These are phyloP conservation scores for Tipula unca DNA, from an alignment of 2,888 invertebrate genomes.

Conservation along the genomic window DNA sequence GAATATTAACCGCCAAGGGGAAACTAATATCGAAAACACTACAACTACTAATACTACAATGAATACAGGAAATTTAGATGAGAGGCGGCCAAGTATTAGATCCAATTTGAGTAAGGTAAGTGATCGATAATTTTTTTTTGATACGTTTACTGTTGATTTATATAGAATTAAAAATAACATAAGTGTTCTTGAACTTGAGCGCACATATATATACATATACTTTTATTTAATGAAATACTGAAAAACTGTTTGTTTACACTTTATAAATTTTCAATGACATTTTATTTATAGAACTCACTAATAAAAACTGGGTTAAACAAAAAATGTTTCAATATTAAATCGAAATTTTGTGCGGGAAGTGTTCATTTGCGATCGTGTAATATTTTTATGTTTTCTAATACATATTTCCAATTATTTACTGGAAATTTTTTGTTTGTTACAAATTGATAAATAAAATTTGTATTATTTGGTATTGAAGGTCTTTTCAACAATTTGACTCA, in stretches of 20 bases:
- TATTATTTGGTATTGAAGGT: no score
- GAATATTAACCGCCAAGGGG: neutral
- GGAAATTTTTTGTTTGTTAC: no score
- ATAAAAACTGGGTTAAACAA: neutral
- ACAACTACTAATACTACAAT: neutral
- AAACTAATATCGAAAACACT: neutral
- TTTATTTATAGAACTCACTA: neutral
- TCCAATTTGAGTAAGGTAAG: slow-evolving; percentile 16
- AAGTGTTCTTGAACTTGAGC: neutral
- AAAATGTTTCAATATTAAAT: neutral
- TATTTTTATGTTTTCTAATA: no score
- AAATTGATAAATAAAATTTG: no score
- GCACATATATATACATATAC: neutral
- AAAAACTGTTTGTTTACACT: neutral
- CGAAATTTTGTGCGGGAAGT: neutral
- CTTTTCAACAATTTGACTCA: no score
- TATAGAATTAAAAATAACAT: neutral
- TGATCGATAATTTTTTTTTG: neutral
- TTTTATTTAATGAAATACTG: neutral
- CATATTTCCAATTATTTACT: no score
- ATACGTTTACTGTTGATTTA: neutral
- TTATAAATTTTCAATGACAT: neutral
- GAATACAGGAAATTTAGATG: slow-evolving; percentile 8
- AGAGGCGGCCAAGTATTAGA: neutral
- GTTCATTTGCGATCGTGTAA: neutral